A percentile compares a stretch with the other conserved stretches of the same genome.
Evolutionary conservation across 37 sponge, comb jelly and placozoan species (phyloP).

Genomic region (Aplysina aerophoba): DNA sequence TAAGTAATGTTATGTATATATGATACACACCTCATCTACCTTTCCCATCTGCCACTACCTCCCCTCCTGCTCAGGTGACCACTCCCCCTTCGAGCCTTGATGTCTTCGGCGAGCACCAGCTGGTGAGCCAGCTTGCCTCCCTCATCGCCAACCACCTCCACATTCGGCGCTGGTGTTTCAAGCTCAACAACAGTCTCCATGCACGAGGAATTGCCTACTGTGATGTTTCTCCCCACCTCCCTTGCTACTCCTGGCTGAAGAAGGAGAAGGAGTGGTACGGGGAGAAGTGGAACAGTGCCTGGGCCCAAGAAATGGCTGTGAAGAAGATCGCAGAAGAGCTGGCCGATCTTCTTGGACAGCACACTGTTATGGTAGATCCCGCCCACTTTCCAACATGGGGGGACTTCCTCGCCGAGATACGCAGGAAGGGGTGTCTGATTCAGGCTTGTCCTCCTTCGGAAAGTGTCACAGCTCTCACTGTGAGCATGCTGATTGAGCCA

Average conservation of each 20-base stretch:
- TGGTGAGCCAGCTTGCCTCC: slow-evolving; percentile 61
- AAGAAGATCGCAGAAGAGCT: slow-evolving; percentile 51
- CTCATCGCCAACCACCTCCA: slow-evolving; percentile 68
- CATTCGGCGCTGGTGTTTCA: slow-evolving; percentile 84
- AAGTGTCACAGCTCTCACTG: slow-evolving; percentile 87
- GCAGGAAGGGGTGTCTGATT: slow-evolving; percentile 73
- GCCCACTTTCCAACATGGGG: slow-evolving; percentile 50
- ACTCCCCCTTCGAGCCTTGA: slow-evolving; percentile 75
- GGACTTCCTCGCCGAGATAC: slow-evolving; percentile 46
- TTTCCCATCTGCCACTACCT: no score
- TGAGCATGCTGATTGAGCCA: slow-evolving; percentile 85
- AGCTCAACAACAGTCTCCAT: slow-evolving; percentile 68
- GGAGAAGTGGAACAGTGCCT: slow-evolving; percentile 75
- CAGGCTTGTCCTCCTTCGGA: slow-evolving; percentile 89
- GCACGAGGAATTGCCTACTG: slow-evolving; percentile 90
- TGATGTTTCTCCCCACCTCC: slow-evolving; percentile 76
- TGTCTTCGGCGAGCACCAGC: slow-evolving; percentile 79
- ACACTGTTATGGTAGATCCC: slow-evolving; percentile 41
- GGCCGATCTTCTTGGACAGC: slow-evolving; percentile 33
- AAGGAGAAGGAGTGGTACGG: slow-evolving; percentile 89
- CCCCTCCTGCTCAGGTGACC: slow-evolving; percentile 10
- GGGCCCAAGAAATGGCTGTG: slow-evolving; percentile 77
- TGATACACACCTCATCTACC: no score
- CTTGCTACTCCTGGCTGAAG: slow-evolving; percentile 78
- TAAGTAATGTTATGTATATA: neutral